Percentiles rank a stretch among this genome's conserved stretches.
Evolutionary conservation across 30 jellyfish, hydroid and myxozoan species (phyloP).

Genomic region (Hydractinia symbiolongicarpus): DNA sequence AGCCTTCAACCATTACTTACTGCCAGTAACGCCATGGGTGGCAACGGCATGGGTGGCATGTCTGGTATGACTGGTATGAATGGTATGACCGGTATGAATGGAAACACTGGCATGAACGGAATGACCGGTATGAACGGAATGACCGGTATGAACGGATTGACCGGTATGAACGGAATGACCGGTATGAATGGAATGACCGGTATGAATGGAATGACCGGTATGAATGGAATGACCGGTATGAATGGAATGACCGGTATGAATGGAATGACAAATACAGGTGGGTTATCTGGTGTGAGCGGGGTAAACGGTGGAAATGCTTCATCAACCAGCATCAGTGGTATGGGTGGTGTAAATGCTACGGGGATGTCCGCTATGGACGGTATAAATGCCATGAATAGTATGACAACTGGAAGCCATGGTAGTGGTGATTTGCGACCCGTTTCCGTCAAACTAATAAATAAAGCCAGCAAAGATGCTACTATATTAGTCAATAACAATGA

Average conservation of each 20-base stretch:
- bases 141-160: not conserved
- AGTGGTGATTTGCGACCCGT: constrained; percentile 4
- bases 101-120: not conserved
- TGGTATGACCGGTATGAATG: constrained; percentile 1
- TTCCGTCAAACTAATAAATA: constrained; percentile 27
- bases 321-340: not conserved
- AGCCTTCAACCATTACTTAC: not conserved
- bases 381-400: not conserved
- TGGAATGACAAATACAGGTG: not conserved
- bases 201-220: not conserved
- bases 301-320: not conserved
- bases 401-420: not conserved
- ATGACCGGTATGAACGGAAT: not conserved
- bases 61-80: not conserved
- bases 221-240: not conserved
- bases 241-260: constrained; percentile 1
- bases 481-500: constrained; percentile 51
- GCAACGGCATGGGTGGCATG: not conserved
- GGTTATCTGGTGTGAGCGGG: not conserved
- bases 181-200: not conserved
- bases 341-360: not conserved
- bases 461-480: constrained; percentile 72
- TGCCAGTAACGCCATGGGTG: not conserved
- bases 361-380: not conserved
- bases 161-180: not conserved